Conservation (phyloP, 2,888 invertebrate genomes). For the Athrips mouffetella region DNA sequence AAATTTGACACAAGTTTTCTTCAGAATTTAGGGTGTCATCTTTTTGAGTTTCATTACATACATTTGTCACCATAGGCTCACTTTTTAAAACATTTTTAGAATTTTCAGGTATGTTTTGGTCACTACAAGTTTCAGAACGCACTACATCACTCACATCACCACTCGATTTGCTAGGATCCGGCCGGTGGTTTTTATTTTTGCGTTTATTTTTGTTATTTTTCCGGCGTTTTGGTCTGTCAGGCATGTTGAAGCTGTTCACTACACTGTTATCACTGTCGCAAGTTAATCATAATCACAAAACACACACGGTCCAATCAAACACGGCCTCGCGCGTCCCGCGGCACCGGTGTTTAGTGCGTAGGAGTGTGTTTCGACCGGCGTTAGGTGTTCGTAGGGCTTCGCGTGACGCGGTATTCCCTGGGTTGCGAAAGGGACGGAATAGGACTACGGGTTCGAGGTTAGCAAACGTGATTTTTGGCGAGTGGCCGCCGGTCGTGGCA, state of each 20-base stretch:
- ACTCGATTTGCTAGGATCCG: constrained; percentile 40
- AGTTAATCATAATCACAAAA: constrained; percentile 53
- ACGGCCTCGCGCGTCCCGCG: constrained; percentile 43
- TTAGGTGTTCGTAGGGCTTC: constrained; percentile 45
- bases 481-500: constrained; percentile 64
- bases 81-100: constrained; percentile 12
- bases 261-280: constrained; percentile 65
- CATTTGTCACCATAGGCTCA: background rate
- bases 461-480: constrained; percentile 60
- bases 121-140: constrained; percentile 32
- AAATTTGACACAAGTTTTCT: no score
- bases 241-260: constrained; percentile 52
- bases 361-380: constrained; percentile 48
- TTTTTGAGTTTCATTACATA: background rate
- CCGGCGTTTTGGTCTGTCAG: constrained; percentile 64
- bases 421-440: constrained; percentile 51
- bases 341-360: constrained; percentile 58
- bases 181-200: constrained; percentile 58
- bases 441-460: constrained; percentile 49
- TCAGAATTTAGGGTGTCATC: background rate
- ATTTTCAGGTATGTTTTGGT: constrained; percentile 19
- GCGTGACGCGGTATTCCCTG: constrained; percentile 36
- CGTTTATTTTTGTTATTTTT: constrained; percentile 72
- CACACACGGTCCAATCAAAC: constrained; percentile 49
- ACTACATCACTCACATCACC: constrained; percentile 37